Conservation (phyloP, 2,797 vertebrate species). For the Parambassis ranga region DNA sequence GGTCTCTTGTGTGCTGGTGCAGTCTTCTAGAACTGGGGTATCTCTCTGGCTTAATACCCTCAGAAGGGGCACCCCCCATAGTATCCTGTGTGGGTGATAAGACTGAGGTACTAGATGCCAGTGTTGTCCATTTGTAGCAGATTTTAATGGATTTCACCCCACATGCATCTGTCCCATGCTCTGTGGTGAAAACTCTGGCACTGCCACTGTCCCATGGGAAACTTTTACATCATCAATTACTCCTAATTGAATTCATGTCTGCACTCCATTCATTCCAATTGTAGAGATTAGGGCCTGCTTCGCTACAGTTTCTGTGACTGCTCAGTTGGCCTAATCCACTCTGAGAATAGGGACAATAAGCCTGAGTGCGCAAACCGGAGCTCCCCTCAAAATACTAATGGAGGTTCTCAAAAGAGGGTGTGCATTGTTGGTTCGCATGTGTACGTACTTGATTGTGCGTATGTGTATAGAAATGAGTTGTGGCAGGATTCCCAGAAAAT, state of each 20-base stretch:
- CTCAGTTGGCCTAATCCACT: slow-evolving; percentile 57
- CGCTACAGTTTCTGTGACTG: slow-evolving; percentile 45
- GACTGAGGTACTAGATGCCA: too few species aligned
- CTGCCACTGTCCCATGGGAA: slow-evolving; percentile 40
- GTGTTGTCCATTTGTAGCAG: too few species aligned
- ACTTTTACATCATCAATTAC: slow-evolving; percentile 40
- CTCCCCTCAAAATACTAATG: slow-evolving; percentile 62
- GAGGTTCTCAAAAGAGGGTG: slow-evolving; percentile 31
- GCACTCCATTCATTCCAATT: slow-evolving; percentile 29
- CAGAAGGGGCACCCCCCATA: too few species aligned
- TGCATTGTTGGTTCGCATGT: slow-evolving; percentile 29
- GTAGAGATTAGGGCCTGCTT: slow-evolving; percentile 53
- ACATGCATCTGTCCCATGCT: neutral
- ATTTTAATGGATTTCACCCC: slow-evolving; percentile 5
- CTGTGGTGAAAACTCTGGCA: neutral
- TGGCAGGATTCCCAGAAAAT: slow-evolving; percentile 57
- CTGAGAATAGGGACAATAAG: slow-evolving; percentile 53
- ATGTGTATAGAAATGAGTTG: slow-evolving; percentile 45
- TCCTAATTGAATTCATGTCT: slow-evolving; percentile 42
- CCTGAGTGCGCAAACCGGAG: slow-evolving; percentile 46
- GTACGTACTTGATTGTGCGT: slow-evolving; percentile 6
- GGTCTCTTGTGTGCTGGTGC: too few species aligned
- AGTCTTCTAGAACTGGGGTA: too few species aligned
- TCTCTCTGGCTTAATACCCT: too few species aligned
- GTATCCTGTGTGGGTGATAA: too few species aligned